A percentile compares a stretch with the other conserved stretches of the same genome.
phyloP scores from a whole-genome alignment of 2,797 vertebrate species.

The Helicolenus hilgendorfi region DNA sequence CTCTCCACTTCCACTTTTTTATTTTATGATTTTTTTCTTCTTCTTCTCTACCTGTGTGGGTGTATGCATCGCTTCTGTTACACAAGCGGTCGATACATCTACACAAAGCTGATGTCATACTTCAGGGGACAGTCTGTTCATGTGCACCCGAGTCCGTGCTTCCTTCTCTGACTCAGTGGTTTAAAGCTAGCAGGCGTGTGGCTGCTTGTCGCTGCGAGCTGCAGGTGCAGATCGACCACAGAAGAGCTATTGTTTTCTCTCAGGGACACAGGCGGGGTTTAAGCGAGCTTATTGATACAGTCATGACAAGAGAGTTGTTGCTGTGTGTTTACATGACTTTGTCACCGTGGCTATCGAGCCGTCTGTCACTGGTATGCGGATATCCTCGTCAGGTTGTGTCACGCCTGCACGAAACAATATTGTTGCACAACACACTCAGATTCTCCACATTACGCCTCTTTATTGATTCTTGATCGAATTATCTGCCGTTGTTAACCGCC shows the following conservation, averaged over 20 bases:
- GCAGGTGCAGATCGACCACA: slow-evolving; percentile 76
- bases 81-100: slow-evolving; percentile 76
- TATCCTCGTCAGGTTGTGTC: slow-evolving; percentile 56
- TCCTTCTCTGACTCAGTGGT: slow-evolving; percentile 71
- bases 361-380: slow-evolving; percentile 64
- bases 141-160: slow-evolving; percentile 34
- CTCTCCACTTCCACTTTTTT: slow-evolving; percentile 58
- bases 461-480: slow-evolving; percentile 61
- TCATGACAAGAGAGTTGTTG: slow-evolving; percentile 15
- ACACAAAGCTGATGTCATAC: slow-evolving; percentile 77
- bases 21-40: slow-evolving; percentile 37
- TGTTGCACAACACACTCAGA: not conserved
- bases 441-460: slow-evolving; percentile 31
- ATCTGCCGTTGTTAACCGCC: slow-evolving; percentile 29
- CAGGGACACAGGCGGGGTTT: slow-evolving; percentile 16
- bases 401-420: slow-evolving; percentile 22
- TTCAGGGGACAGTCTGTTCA: slow-evolving; percentile 72
- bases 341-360: slow-evolving; percentile 3
- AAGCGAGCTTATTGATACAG: slow-evolving; percentile 36
- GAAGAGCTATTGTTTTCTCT: slow-evolving; percentile 74
- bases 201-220: slow-evolving; percentile 72
- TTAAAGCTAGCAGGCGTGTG: slow-evolving; percentile 68
- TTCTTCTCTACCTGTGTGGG: slow-evolving; percentile 76
- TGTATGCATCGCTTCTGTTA: slow-evolving; percentile 72
- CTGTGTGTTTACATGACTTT: not conserved